A percentile compares a stretch with the other conserved stretches of the same genome.
Evolutionary conservation across 2,113 vertebrate species (phyloP).

Genomic region (Ramphastos sulfuratus): DNA sequence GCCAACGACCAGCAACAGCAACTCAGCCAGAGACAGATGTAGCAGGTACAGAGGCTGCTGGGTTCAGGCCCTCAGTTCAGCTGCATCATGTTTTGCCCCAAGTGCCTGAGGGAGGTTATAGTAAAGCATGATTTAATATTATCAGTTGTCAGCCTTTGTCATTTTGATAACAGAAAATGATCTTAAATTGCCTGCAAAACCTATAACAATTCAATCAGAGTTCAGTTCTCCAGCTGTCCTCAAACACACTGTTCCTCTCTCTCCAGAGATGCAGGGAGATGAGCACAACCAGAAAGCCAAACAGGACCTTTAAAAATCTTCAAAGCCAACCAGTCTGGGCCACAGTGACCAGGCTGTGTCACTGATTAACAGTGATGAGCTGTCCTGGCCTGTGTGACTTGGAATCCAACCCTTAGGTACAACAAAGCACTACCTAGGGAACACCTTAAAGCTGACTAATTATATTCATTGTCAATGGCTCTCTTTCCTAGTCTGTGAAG

Average conservation of each 20-base stretch:
- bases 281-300: background rate
- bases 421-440: background rate
- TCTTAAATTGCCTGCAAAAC: background rate
- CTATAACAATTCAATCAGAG: no score
- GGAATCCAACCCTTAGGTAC: background rate
- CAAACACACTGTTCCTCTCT: background rate
- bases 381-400: background rate
- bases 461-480: slow-evolving; percentile 35
- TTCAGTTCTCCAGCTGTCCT: background rate
- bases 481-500: slow-evolving; percentile 85
- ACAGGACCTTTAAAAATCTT: background rate
- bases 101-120: background rate
- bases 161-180: background rate
- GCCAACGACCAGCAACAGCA: background rate
- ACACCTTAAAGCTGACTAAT: slow-evolving; percentile 43
- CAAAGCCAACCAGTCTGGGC: background rate
- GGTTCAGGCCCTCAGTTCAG: background rate
- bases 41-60: fast-evolving
- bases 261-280: background rate
- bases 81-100: background rate
- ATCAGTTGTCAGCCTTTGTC: background rate
- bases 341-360: background rate
- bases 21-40: background rate
- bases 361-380: background rate
- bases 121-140: background rate